Percentiles rank a stretch among this genome's conserved stretches.
Evolutionary conservation across 2,113 vertebrate species (phyloP).

Genomic region (Mandrillus leucophaeus): DNA sequence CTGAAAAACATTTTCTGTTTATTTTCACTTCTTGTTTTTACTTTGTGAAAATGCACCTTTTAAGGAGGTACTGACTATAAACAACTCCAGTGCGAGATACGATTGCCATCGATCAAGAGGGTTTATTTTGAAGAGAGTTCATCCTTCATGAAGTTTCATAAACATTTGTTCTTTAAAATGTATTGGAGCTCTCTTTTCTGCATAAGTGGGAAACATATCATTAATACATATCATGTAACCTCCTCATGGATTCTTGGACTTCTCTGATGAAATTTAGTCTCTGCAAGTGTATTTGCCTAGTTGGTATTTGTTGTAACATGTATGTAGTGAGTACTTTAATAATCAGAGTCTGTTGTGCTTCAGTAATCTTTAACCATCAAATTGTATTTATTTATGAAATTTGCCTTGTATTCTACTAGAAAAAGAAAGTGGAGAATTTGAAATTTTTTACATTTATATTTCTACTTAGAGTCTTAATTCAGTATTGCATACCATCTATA

Average conservation of each 20-base stretch:
- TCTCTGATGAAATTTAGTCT: not conserved
- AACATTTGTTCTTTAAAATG: not conserved
- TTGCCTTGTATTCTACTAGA: not conserved
- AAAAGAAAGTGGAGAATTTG: not conserved
- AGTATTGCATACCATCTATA: not conserved
- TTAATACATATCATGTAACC: not conserved
- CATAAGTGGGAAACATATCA: not conserved
- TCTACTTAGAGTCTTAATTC: not conserved
- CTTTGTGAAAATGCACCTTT: slow-evolving; percentile 15
- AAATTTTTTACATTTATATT: slow-evolving; percentile 29
- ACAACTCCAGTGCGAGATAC: not conserved
- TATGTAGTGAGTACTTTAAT: not conserved
- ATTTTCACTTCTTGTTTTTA: not conserved
- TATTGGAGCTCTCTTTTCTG: not conserved
- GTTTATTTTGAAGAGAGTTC: rapidly evolving
- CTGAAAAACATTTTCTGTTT: rapidly evolving
- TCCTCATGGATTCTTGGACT: not conserved
- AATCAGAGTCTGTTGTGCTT: not conserved
- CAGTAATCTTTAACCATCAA: not conserved
- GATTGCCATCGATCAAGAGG: rapidly evolving
- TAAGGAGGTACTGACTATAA: not conserved
- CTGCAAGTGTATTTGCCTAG: not conserved
- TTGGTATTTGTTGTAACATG: not conserved
- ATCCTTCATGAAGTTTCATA: slow-evolving; percentile 53
- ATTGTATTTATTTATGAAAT: slow-evolving; percentile 42